Evolutionary conservation across 30 jellyfish, hydroid and myxozoan species (phyloP), one percentile per base, ranked within the genome.

Genomic region (Pseudorhiza aurosa): DNA sequence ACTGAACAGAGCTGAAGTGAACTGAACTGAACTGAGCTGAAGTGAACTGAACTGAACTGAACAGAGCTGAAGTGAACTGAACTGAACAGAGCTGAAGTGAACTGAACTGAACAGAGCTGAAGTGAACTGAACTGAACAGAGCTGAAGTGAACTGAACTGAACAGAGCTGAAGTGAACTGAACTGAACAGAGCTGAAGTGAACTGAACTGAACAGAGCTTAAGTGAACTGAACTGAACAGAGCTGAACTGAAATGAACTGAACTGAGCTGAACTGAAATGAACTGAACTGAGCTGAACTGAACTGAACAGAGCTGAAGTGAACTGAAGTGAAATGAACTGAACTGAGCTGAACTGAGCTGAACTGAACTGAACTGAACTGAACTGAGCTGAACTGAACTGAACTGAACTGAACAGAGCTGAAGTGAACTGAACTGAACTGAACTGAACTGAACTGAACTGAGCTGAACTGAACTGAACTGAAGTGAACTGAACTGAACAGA

Each of bases 301-400:
- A 58, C 45, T 3, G 73, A 58, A 58, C 45, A 10, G 73, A 58
- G 25, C 45, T 58, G 73, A 58, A 58, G 17, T 58, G 73, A 58
- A 58, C 45, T 58, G 73, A 58, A 58, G 17, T 58, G 73, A 58
- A 58, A 8, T 58, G 73, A 58, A 58, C 45, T 58, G 73, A 58
- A 58, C 45, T 58, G 73, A 58, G 25, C 45, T 9, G 44, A 58
- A 58, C 45, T 58, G 73, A 58, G n/a, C 65, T 50, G 9, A 8
- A 50, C 9, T 5, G 65, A 50, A 6, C 22, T 50, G 65, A 50
- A n/a, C 65, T 50, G 65, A 50, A n/a, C 65, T 50, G 65, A 50
- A 50, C 65, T 5, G 9, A 50, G n/a, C 65, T 50, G 65, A 50
- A 50, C 9, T 50, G 9, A 50, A 50, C 65, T 50, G 65, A 50